Evolutionary conservation across 2,888 invertebrate genomes (phyloP).

Genomic region (Platerodrilus igneus): DNA sequence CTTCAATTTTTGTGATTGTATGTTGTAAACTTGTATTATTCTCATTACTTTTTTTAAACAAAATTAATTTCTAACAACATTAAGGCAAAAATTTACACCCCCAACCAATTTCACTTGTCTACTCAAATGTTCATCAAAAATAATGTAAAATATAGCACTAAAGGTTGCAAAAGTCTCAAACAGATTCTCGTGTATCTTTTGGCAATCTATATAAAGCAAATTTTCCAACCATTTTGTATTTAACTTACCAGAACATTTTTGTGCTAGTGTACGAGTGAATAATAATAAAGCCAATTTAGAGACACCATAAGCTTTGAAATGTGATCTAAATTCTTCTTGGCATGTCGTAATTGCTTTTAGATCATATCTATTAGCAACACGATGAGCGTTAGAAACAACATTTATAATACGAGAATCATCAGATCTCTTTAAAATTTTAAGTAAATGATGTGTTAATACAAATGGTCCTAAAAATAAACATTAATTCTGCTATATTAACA

Average conservation of each 20-base stretch:
- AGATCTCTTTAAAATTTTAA: constrained; percentile 44
- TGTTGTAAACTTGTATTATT: no score
- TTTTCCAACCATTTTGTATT: no score
- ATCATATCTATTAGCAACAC: constrained; percentile 41
- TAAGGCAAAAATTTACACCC: no score
- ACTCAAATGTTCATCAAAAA: no score
- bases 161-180: no score
- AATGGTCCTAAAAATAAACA: constrained; percentile 44
- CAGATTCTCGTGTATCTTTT: no score
- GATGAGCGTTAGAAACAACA: constrained; percentile 48
- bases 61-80: no score
- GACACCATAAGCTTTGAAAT: constrained; percentile 44
- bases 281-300: constrained; percentile 44
- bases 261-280: constrained; percentile 43
- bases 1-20: no score
- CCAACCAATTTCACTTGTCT: no score
- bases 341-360: constrained; percentile 35
- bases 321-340: constrained; percentile 39
- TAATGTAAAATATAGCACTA: no score
- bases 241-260: constrained; percentile 39
- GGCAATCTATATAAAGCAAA: no score
- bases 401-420: constrained; percentile 49
- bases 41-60: no score
- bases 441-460: constrained; percentile 48
- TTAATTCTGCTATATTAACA: constrained; percentile 4